These are phyloP conservation scores for Drosophila subquinaria DNA, from an alignment of 2,888 invertebrate species.

Conservation along the genomic window DNA sequence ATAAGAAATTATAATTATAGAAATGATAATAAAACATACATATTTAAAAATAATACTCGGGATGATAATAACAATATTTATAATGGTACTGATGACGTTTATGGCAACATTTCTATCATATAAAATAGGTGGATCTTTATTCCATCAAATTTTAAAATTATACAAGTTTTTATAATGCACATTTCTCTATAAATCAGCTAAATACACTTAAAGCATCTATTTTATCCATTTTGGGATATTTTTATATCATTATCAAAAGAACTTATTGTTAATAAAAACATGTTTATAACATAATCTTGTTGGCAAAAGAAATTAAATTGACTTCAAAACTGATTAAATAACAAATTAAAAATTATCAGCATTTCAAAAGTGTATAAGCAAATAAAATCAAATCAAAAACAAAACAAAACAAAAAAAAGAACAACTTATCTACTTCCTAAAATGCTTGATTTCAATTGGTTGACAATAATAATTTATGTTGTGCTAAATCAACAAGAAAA, in stretches of 20 bases:
- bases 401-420: not conserved
- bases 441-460: conserved; percentile 18
- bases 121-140: not conserved
- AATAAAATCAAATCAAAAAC: not conserved
- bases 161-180: no score
- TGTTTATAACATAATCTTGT: not conserved
- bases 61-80: not conserved
- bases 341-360: conserved; percentile 11
- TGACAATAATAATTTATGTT: conserved; percentile 37
- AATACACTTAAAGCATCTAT: no score
- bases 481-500: conserved; percentile 12
- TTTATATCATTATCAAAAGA: no score
- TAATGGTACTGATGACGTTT: not conserved
- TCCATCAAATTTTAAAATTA: not conserved
- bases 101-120: not conserved
- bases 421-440: conserved; percentile 26
- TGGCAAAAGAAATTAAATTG: conserved; percentile 6
- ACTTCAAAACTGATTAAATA: not conserved
- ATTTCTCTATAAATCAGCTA: no score
- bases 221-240: no score
- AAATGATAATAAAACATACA: not conserved
- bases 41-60: not conserved
- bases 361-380: conserved; percentile 1
- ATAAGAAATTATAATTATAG: conserved; percentile 1
- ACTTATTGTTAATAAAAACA: not conserved